Base-by-base conservation (phyloP, 2,888 invertebrate genomes). In the Leptodirus hochenwartii region DNA sequence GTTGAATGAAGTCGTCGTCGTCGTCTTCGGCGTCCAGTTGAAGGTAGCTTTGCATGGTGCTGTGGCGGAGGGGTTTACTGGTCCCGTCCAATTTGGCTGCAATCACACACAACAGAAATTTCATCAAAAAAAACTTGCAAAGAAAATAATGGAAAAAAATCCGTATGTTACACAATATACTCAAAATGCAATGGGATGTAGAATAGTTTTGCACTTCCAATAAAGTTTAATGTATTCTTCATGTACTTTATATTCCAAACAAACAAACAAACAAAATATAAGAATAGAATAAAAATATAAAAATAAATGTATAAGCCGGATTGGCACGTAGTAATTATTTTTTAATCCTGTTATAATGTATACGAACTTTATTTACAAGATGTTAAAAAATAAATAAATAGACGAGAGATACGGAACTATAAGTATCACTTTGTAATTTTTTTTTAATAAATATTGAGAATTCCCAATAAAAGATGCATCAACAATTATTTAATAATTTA, bases 71-170 rank as follows among this genome's bases (percentile, higher is more conserved):
- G 29, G 76, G 75, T 51, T 73, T 79, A 51, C 63, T 77, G 42
- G 82, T 74, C 37, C 93, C 93, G 62, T 93, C 95, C 56, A 95
- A 69, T 37, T 87, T 81, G 46, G 90, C 93, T 91, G 64, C 14
- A 66, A 69, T n/a, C n/a, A n/a, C n/a, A n/a, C n/a, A n/a, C n/a
- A 59, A 47, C 36, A 44, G 37, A 43, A 40, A 36, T 29, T 29
- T 25, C 22, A 24, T 29, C 24, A 30, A 35, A 24, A 31, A 31
- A 33, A 22, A 33, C 22, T n/a, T n/a, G n/a, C n/a, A n/a, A 32
- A 32, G 9, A 10, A 30, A 33, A 27, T 26, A 14, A 25, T 15
- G 22, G 20, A 29, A 17, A 13, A 17, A 26, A 16, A 22, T 16
- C 25, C 13, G 29, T 16, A 34, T 32, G 17, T 16, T 32, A 16